Conservation (phyloP, 1,140 invertebrate species). For the Elymnias hypermnestra region DNA sequence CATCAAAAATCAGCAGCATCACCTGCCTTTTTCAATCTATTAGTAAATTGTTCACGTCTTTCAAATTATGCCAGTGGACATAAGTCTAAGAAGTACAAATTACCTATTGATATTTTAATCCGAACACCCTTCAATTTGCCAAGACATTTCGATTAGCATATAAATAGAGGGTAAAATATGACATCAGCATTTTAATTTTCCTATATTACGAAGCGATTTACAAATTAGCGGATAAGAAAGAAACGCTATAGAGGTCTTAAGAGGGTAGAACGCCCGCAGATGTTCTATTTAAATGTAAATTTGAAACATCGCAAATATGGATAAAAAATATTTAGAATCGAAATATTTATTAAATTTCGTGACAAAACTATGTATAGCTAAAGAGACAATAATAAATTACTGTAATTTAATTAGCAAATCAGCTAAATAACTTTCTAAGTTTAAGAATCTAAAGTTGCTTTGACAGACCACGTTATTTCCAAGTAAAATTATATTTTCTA, state of each 20-base stretch:
- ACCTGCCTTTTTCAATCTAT: slow-evolving; percentile 1
- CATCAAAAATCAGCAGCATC: neutral
- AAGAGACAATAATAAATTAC: neutral
- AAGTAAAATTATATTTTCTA: too few species aligned
- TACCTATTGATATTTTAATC: slow-evolving; percentile 72
- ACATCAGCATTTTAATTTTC: slow-evolving; percentile 75
- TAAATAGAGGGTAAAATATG: slow-evolving; percentile 72
- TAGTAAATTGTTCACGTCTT: slow-evolving; percentile 33
- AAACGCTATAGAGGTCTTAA: slow-evolving; percentile 58
- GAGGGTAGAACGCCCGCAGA: slow-evolving; percentile 67
- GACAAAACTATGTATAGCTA: slow-evolving; percentile 11
- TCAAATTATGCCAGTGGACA: slow-evolving; percentile 22
- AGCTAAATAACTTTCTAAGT: too few species aligned
- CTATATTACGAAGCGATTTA: slow-evolving; percentile 73
- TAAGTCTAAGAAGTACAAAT: slow-evolving; percentile 47
- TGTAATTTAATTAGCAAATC: too few species aligned
- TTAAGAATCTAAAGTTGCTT: too few species aligned
- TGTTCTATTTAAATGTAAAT: slow-evolving; percentile 76
- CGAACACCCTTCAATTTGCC: slow-evolving; percentile 40
- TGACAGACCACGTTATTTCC: too few species aligned
- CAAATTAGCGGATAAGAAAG: slow-evolving; percentile 75
- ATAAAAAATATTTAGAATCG: slow-evolving; percentile 67
- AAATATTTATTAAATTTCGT: slow-evolving; percentile 60
- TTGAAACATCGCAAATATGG: slow-evolving; percentile 59
- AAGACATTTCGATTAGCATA: slow-evolving; percentile 60